Conservation (phyloP, 2,797 vertebrate genomes). For the Lophura swinhoii region DNA sequence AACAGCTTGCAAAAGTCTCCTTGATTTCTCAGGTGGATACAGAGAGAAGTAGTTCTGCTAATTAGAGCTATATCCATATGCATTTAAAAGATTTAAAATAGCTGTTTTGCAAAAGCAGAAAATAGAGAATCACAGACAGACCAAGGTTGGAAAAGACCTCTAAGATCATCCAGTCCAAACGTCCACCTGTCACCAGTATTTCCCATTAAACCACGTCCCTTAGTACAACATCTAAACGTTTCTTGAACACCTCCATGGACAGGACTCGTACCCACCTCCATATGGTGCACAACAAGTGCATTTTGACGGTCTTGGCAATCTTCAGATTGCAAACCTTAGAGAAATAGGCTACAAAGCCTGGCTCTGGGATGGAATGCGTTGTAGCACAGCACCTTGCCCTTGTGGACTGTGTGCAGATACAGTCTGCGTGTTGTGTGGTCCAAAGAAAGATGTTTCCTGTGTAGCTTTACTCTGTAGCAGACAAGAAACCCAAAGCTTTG, state of each 20-base stretch:
- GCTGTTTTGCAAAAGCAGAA: neutral
- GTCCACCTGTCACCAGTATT: no score
- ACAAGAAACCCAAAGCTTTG: constrained; percentile 10
- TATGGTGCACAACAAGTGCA: neutral
- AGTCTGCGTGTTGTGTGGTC: neutral
- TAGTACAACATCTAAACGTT: no score
- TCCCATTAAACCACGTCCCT: no score
- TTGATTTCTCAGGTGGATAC: neutral
- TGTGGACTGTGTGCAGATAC: neutral
- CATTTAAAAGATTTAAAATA: neutral
- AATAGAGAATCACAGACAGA: neutral
- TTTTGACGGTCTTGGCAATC: neutral
- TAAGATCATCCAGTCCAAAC: no score
- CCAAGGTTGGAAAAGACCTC: no score
- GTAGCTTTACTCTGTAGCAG: neutral
- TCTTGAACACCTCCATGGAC: no score
- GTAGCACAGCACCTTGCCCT: neutral
- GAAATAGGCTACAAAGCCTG: neutral
- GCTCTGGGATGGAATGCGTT: neutral
- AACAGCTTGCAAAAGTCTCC: neutral
- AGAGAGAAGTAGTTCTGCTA: neutral
- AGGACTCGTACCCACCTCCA: no score
- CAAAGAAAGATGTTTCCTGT: neutral
- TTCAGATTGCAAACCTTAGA: neutral
- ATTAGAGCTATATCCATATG: neutral